phyloP scores from a whole-genome alignment of 2,888 invertebrate species.

The Sarcophaga rosellei region DNA sequence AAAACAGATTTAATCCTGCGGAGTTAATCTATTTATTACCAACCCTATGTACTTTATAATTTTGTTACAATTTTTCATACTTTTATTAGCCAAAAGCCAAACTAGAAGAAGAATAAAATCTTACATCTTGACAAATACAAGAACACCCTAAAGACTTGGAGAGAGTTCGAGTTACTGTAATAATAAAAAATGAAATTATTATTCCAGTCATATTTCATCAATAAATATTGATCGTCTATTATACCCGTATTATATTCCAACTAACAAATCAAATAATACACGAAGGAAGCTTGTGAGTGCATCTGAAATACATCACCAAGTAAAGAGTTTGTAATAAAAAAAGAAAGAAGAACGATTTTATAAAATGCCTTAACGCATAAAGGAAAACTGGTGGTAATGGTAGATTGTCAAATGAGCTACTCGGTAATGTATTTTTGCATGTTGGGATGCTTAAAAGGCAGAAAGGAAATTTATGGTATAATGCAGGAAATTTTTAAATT shows the following conservation, averaged over 20 bases:
- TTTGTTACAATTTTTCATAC: too few species aligned
- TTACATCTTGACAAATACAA: background rate
- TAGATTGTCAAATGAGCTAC: background rate
- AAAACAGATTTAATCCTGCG: too few species aligned
- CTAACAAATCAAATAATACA: constrained; percentile 23
- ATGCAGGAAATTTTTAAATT: too few species aligned
- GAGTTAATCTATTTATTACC: too few species aligned
- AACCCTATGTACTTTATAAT: too few species aligned
- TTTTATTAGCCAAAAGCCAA: background rate
- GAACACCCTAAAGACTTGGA: background rate
- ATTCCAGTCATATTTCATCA: constrained; percentile 28
- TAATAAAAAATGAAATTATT: constrained; percentile 14
- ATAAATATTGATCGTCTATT: constrained; percentile 34
- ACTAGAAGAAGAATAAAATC: background rate
- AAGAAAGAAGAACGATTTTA: background rate
- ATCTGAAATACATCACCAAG: background rate
- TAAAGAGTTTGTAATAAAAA: background rate
- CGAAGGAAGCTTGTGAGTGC: constrained; percentile 9
- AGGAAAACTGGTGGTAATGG: background rate
- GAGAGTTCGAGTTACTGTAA: background rate
- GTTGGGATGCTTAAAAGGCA: too few species aligned
- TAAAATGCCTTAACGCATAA: background rate
- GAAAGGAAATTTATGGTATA: too few species aligned
- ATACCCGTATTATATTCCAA: constrained; percentile 2
- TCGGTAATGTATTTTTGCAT: too few species aligned